phyloP scores from a whole-genome alignment of 2,113 vertebrate species.

The Arvicanthis niloticus region DNA sequence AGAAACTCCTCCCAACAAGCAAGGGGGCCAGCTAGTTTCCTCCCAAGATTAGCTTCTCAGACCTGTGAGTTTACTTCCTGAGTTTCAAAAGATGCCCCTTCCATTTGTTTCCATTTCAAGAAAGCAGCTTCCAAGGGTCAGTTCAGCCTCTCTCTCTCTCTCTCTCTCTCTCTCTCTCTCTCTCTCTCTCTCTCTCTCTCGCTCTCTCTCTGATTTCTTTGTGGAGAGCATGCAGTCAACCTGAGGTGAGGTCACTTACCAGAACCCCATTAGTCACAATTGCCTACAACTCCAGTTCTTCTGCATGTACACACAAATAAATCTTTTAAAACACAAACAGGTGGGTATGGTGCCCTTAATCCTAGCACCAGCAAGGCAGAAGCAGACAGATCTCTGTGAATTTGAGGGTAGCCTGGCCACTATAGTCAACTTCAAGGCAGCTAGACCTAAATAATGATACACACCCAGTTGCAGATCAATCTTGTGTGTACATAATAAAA shows the following conservation, averaged over 20 bases:
- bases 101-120: no score
- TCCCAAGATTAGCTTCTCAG: not conserved
- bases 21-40: not conserved
- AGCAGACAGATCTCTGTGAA: not conserved
- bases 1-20: not conserved
- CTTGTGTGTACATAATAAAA: not conserved
- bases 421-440: not conserved
- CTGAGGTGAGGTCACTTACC: not conserved
- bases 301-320: no score
- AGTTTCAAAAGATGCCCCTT: not conserved
- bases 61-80: not conserved
- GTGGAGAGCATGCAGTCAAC: not conserved
- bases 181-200: no score
- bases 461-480: not conserved
- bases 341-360: not conserved
- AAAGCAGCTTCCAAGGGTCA: no score
- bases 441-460: not conserved
- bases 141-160: no score
- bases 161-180: rapidly evolving
- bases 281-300: not conserved
- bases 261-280: no score
- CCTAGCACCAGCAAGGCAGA: not conserved
- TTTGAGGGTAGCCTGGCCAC: not conserved
- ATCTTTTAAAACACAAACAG: not conserved
- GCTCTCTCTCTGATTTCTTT: not conserved